Base-by-base conservation (phyloP, 2,113 vertebrate genomes). In the Hippolais icterina region DNA sequence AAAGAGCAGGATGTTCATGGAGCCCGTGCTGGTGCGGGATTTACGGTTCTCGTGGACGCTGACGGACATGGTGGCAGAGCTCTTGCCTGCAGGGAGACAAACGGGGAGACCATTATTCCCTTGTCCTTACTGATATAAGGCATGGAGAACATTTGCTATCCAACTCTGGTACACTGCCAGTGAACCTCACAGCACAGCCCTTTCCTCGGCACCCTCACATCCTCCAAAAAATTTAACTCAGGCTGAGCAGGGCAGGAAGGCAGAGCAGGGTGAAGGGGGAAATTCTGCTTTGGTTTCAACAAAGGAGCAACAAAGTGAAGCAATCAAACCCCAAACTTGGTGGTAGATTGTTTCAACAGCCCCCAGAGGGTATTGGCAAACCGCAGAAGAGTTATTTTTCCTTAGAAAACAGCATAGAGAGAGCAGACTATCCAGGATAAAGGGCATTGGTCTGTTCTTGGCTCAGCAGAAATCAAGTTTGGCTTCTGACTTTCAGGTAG, bases 31-130 rank as follows among this genome's bases (percentile, higher is more conserved):
- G 23, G 98, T 97, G 93, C 99, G 98, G 14, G 99, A 99, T 96
- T 99, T 99, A 52, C 99, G 98, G 95, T 99, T 99, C 97, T 99
- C 99, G 1, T 99, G 99, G 72, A 99, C 98, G 3, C 98, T 99
- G 97, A 99, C 99, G 0, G 99, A 99, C 99, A 99, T 99, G 95
- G 89, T 97, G 97, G 56, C 83, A 41, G 74, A 79, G 82, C 28
- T 50, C 12, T 17, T 2, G 63, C 78, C 98, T 98, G 95, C 20
- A 7, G 37, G 74, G 70, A 79, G 17, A 69, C 25, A 76, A 89
- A 77, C 16, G 63, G 64, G 25, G 65, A 61, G 52, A 23, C 0
- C 5, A 37, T n/a, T 19, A 89, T 17, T 64, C 15, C 50, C 17
- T 39, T 37, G 11, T 42, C 31, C 33, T 93, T 10, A n/a, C 25